Base-by-base conservation (phyloP, 2,888 invertebrate genomes). In the Operophtera brumata region DNA sequence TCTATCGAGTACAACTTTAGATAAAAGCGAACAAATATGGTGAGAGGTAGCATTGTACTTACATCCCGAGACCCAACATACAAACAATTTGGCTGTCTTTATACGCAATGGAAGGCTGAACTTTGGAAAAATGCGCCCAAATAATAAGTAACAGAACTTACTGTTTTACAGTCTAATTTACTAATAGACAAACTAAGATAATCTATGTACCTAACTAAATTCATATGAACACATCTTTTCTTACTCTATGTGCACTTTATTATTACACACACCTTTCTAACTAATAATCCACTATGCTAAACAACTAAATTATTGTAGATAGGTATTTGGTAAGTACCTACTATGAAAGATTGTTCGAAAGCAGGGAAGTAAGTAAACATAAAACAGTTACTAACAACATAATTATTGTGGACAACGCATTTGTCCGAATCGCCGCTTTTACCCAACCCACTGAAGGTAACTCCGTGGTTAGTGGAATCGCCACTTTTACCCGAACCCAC, bases 161-260 rank as follows among this genome's bases (percentile, higher is more conserved):
- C 87, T 88, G 86, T 87, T 82, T 78, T 78, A 86, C 86, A 87
- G 84, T 83, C 82, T 83, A 86, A 74, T 71, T 76, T 70, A 76
- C 80, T 85, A 84, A 76, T 78, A 78, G 78, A 80, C 77, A 77
- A 84, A 78, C 77, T 82, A 82, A 65, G 50, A 62, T 62, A 80
- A 64, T 77, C 82, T 88, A 87, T 80, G 73, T 82, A 69, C 71
- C 71, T 77, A 80, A 86, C 86, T 86, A 89, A 87, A 86, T 86
- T 87, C 80, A 86, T 87, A 89, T 89, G 89, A 89, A 89, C 89
- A 89, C 89, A 89, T 89, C 83, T 86, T 86, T 86, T 72, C 86
- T 87, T 87, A 67, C 59, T 57, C 84, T 86, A 88, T 75, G 79
- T 85, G 83, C 81, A 80, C 79, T 77, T 52, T 69, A 76, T 77